Evolutionary conservation across 2,888 invertebrate species (phyloP).

Genomic region (Brenthis hecate): DNA sequence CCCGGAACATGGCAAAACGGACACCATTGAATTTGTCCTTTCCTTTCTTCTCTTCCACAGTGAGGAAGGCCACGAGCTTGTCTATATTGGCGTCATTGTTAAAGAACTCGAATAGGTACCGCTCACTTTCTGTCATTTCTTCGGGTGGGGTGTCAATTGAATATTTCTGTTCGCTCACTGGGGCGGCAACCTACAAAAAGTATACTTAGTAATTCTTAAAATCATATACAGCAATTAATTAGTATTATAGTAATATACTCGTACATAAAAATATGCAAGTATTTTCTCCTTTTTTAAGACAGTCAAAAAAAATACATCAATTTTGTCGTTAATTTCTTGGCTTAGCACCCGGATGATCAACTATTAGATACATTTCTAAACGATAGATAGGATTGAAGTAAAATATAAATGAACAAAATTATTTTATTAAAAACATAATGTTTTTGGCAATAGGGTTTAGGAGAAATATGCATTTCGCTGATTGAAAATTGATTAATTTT

Average conservation of each 20-base stretch:
- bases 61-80: constrained; percentile 86
- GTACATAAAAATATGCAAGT: too few species aligned
- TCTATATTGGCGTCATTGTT: constrained; percentile 84
- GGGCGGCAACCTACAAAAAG: constrained; percentile 83
- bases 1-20: constrained; percentile 88
- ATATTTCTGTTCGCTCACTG: constrained; percentile 84
- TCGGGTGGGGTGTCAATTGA: constrained; percentile 76
- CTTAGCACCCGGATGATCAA: too few species aligned
- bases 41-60: constrained; percentile 93
- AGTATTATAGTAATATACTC: too few species aligned
- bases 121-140: constrained; percentile 85
- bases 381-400: not conserved
- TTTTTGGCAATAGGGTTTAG: not conserved
- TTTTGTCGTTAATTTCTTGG: too few species aligned
- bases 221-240: too few species aligned
- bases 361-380: too few species aligned
- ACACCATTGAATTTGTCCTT: constrained; percentile 89
- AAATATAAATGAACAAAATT: too few species aligned
- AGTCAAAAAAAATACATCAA: too few species aligned
- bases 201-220: not conserved
- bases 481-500: constrained; percentile 23
- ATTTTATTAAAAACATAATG: too few species aligned
- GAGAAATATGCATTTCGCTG: too few species aligned
- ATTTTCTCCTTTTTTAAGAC: too few species aligned
- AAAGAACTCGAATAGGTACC: constrained; percentile 86